Conservation (phyloP, 2,113 vertebrate species). For the Bos indicus region DNA sequence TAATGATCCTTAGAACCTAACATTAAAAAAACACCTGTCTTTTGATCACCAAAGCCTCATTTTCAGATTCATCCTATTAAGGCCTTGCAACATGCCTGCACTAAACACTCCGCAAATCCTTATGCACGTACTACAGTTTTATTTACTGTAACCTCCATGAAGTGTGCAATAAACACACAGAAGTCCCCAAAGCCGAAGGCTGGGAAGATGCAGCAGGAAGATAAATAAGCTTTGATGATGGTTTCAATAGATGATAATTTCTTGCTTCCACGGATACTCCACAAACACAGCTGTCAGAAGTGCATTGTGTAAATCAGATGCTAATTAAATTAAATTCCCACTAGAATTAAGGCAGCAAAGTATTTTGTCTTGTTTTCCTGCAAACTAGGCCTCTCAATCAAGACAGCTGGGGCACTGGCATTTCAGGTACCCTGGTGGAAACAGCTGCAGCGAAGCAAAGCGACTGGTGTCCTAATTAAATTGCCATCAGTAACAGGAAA, state of each 20-base stretch:
- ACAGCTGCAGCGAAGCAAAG: not conserved
- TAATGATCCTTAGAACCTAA: conserved; percentile 11
- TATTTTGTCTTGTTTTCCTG: conserved; percentile 65
- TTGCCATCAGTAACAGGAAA: not conserved
- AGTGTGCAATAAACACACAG: conserved; percentile 56
- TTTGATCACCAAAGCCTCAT: conserved; percentile 49
- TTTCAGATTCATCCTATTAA: not conserved
- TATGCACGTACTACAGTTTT: not conserved
- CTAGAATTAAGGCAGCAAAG: conserved; percentile 66
- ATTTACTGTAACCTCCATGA: conserved; percentile 62
- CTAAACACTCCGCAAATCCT: conserved; percentile 46
- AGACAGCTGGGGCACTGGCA: not conserved
- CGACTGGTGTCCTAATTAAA: not conserved
- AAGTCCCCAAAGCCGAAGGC: conserved; percentile 47
- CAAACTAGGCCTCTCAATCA: not conserved
- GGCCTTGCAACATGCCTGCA: not conserved
- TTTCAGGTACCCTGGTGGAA: conserved; percentile 11
- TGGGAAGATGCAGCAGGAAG: conserved; percentile 63
- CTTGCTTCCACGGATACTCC: conserved; percentile 68
- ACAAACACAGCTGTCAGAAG: conserved; percentile 81
- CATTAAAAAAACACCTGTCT: conserved; percentile 50
- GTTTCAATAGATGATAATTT: conserved; percentile 76
- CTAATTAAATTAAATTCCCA: conserved; percentile 80
- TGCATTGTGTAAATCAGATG: conserved; percentile 72
- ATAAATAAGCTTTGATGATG: conserved; percentile 76